Evolutionary conservation across 2,888 invertebrate species (phyloP).

Genomic region (Heliconius ismenius): DNA sequence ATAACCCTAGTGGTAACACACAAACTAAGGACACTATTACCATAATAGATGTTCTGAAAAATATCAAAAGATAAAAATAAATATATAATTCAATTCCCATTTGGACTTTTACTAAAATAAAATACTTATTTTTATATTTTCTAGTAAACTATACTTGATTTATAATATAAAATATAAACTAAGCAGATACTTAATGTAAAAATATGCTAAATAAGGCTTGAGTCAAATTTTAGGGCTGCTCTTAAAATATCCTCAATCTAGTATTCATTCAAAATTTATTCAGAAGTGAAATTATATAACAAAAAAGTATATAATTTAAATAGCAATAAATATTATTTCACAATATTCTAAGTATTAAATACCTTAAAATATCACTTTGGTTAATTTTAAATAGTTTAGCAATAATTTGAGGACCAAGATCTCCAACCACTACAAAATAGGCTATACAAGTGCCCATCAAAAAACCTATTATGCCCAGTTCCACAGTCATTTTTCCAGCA

Average conservation of each 20-base stretch:
- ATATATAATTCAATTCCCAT: background rate
- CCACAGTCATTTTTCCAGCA: constrained; percentile 94
- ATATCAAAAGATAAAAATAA: background rate
- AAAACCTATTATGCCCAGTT: constrained; percentile 96
- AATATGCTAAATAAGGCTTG: too few relatives aligned
- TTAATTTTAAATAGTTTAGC: constrained; percentile 88
- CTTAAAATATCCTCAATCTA: too few relatives aligned
- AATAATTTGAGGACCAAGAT: constrained; percentile 95
- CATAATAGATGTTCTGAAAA: constrained; percentile 84
- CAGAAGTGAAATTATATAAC: too few relatives aligned
- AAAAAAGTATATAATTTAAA: too few relatives aligned
- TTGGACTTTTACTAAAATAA: too few relatives aligned
- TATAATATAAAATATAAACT: too few relatives aligned
- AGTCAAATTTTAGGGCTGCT: too few relatives aligned
- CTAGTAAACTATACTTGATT: too few relatives aligned
- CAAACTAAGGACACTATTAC: constrained; percentile 88
- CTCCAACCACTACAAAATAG: constrained; percentile 98
- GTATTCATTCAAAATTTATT: too few relatives aligned
- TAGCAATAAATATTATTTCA: too few relatives aligned
- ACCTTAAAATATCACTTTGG: constrained; percentile 85
- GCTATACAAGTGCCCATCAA: constrained; percentile 97
- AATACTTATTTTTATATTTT: too few relatives aligned
- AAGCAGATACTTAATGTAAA: too few relatives aligned
- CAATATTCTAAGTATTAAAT: constrained; percentile 22
- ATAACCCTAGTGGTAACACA: constrained; percentile 93